Evolutionary conservation across 2,797 vertebrate genomes (phyloP).

Genomic region (Diplodus puntazzo): DNA sequence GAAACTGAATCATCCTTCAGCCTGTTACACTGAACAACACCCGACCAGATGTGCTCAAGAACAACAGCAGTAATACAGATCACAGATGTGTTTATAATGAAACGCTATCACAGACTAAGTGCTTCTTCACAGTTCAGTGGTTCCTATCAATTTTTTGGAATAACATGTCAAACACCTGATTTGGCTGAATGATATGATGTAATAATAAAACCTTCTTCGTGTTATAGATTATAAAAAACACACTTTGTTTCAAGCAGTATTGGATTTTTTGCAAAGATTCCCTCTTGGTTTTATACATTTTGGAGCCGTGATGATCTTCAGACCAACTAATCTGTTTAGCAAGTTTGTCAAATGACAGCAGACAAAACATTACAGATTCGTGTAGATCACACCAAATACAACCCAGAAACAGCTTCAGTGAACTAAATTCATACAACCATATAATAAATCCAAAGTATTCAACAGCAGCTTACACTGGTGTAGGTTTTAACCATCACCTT

Average conservation of each 20-base stretch:
- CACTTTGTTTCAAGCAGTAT: not conserved
- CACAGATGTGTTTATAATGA: constrained; percentile 1
- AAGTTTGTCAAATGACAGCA: no score
- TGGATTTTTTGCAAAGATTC: not conserved
- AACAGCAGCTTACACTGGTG: no score
- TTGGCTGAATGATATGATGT: not conserved
- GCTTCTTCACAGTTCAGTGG: not conserved
- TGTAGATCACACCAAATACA: no score
- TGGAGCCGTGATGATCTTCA: not conserved
- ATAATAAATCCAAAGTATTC: no score
- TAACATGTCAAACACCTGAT: not conserved
- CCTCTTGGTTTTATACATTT: not conserved
- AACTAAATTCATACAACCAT: no score
- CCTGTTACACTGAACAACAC: not conserved
- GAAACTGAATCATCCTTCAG: not conserved
- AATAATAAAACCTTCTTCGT: not conserved
- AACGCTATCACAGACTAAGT: not conserved
- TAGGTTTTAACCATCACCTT: no score
- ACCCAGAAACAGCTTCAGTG: no score
- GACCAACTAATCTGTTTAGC: no score
- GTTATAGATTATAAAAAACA: not conserved
- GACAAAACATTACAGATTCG: no score
- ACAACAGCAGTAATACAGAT: not conserved
- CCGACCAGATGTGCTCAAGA: not conserved
- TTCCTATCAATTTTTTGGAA: not conserved